These are phyloP conservation scores for Charina bottae DNA, from an alignment of 2,113 vertebrate genomes.

Conservation along the genomic window DNA sequence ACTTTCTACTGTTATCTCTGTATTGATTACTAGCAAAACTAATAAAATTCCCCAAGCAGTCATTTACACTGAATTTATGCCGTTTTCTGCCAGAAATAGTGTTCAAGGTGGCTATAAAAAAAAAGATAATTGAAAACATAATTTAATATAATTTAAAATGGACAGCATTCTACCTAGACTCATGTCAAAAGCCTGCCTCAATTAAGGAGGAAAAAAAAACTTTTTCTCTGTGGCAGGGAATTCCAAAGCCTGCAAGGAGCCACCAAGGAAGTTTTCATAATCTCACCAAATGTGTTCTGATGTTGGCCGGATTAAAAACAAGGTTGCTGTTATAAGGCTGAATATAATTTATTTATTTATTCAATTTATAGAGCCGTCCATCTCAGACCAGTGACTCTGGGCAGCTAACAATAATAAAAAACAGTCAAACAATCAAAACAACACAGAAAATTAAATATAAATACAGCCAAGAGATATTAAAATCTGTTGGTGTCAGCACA, in stretches of 20 bases:
- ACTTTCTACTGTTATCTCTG: constrained; percentile 20
- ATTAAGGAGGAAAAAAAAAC: neutral
- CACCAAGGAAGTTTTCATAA: neutral
- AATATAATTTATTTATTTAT: neutral
- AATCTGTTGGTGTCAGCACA: too few relatives aligned
- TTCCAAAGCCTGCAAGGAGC: neutral
- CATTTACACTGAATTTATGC: neutral
- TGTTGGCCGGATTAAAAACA: neutral
- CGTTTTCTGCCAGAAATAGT: neutral
- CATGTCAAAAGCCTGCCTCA: neutral
- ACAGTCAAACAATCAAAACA: too few relatives aligned
- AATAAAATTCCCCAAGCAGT: neutral
- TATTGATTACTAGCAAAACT: neutral
- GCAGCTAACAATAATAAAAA: too few relatives aligned
- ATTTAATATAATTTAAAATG: neutral
- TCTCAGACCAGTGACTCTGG: too few relatives aligned
- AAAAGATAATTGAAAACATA: neutral
- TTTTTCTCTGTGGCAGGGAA: neutral
- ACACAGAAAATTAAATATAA: too few relatives aligned
- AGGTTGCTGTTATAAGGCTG: neutral
- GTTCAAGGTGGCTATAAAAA: neutral
- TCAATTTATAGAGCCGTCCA: too few relatives aligned
- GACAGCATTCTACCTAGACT: neutral
- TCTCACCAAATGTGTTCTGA: neutral
- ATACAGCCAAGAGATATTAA: too few relatives aligned